Evolutionary conservation across 2,888 invertebrate genomes (phyloP), one percentile per base, ranked within the genome.

Genomic region (Lasioglossum vierecki): DNA sequence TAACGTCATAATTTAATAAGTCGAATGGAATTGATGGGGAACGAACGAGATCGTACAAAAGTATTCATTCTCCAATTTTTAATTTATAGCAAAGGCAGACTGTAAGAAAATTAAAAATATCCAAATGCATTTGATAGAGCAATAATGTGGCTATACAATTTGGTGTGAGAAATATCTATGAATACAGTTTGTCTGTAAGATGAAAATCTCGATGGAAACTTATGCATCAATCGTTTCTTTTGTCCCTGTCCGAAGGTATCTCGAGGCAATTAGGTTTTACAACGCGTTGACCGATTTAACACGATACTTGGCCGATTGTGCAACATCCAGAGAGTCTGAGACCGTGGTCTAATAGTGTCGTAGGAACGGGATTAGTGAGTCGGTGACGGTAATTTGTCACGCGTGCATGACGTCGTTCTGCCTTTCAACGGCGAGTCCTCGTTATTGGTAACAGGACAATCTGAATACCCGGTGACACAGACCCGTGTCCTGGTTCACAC

Each of bases 401-500:
- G 70, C 84, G 81, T 76, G 81, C 87, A 80, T 82, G 86, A 86
- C 82, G 74, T 74, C 75, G 82, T 66, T 80, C 72, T 76, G 82
- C 78, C 84, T 88, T 84, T 84, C 88, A 82, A 84, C 74, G 80
- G 15, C 63, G 88, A 79, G 85, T 73, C 76, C 88, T 81, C 88
- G 77, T 86, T 88, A 88, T 85, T 80, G 88, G 88, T 80, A 88
- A 88, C 82, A 88, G 88, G 79, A 88, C 88, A 83, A 88, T 88
- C 79, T 77, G 86, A 88, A 88, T 88, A 88, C 88, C 86, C 63
- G 80, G 83, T 88, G 89, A 90, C 89, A 89, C 80, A 75, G 79
- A 81, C 76, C 80, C 80, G 81, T 84, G 89, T 89, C 83, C 89
- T 82, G 80, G 86, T 89, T 89, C 89, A 81, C 89, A 89, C 89